Percentiles rank a stretch among this genome's conserved stretches.
These are phyloP conservation scores for Meteorus cinctellus DNA, from an alignment of 2,888 invertebrate genomes.

Conservation along the genomic window DNA sequence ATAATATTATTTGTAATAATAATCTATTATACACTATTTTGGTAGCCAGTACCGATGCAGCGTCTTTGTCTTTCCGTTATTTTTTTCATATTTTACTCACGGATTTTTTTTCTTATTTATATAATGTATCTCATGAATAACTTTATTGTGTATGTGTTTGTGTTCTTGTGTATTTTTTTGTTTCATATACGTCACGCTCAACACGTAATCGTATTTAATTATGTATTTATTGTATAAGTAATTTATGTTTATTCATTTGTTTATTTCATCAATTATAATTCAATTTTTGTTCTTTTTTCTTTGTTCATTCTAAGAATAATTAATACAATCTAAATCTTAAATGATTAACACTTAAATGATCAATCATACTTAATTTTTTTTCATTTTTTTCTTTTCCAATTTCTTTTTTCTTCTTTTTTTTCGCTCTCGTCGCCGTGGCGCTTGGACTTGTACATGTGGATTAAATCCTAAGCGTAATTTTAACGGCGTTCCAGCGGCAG, in stretches of 20 bases:
- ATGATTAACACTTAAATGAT: slow-evolving; percentile 51
- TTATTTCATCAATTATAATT: slow-evolving; percentile 32
- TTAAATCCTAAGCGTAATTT: slow-evolving; percentile 55
- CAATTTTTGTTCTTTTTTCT: slow-evolving; percentile 35
- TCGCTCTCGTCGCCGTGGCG: slow-evolving; percentile 49
- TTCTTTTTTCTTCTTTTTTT: slow-evolving; percentile 35
- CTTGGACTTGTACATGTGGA: slow-evolving; percentile 54
- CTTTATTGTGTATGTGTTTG: not conserved
- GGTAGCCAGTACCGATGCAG: slow-evolving; percentile 38
- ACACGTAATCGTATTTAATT: not conserved
- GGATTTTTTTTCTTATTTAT: slow-evolving; percentile 24
- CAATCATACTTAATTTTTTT: slow-evolving; percentile 50
- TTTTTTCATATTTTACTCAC: not conserved
- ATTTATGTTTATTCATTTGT: slow-evolving; percentile 30
- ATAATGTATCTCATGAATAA: slow-evolving; percentile 21
- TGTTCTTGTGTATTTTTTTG: slow-evolving; percentile 19
- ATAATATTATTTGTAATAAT: slow-evolving; percentile 23
- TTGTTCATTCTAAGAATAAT: slow-evolving; percentile 51
- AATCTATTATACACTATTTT: slow-evolving; percentile 16
- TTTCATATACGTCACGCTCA: slow-evolving; percentile 18
- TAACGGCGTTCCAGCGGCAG: slow-evolving; percentile 50
- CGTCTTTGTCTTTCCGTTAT: slow-evolving; percentile 1
- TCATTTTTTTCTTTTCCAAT: slow-evolving; percentile 32
- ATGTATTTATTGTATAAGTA: slow-evolving; percentile 16
- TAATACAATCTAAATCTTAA: slow-evolving; percentile 52